phyloP scores from a whole-genome alignment of 2,113 vertebrate genomes.

The Silurus meridionalis region DNA sequence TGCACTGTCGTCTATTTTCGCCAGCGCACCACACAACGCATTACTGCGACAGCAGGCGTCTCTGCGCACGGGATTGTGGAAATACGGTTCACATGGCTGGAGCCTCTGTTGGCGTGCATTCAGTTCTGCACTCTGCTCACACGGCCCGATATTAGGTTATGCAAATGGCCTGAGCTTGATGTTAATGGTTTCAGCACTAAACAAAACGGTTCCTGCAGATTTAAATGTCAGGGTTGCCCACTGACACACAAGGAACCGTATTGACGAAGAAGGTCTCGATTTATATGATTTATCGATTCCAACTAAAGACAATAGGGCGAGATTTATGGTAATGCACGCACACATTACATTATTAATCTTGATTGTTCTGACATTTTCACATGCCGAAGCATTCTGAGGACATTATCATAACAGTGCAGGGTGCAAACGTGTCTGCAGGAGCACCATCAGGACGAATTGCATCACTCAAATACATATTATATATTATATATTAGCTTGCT shows the following conservation, averaged over 20 bases:
- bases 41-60: not conserved
- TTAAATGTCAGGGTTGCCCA: conserved; percentile 14
- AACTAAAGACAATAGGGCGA: conserved; percentile 1
- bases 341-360: conserved; percentile 25
- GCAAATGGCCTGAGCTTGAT: conserved; percentile 9
- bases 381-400: not conserved
- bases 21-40: not conserved
- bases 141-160: not conserved
- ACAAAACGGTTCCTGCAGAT: conserved; percentile 10
- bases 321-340: conserved; percentile 38
- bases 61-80: not conserved
- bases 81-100: not conserved
- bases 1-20: not conserved
- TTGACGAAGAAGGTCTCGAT: not conserved
- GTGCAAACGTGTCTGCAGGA: not conserved
- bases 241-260: not conserved
- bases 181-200: conserved; percentile 6
- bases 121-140: not conserved
- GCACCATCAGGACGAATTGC: not conserved
- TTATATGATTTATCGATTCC: conserved; percentile 16
- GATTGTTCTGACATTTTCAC: conserved; percentile 32
- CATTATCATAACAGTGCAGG: conserved; percentile 12
- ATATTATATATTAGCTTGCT: not conserved
- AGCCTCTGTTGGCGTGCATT: not conserved
- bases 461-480: not conserved